Evolutionary conservation across 2,113 vertebrate genomes (phyloP), one percentile per base, ranked within the genome.

Genomic region (Prinia subflava): DNA sequence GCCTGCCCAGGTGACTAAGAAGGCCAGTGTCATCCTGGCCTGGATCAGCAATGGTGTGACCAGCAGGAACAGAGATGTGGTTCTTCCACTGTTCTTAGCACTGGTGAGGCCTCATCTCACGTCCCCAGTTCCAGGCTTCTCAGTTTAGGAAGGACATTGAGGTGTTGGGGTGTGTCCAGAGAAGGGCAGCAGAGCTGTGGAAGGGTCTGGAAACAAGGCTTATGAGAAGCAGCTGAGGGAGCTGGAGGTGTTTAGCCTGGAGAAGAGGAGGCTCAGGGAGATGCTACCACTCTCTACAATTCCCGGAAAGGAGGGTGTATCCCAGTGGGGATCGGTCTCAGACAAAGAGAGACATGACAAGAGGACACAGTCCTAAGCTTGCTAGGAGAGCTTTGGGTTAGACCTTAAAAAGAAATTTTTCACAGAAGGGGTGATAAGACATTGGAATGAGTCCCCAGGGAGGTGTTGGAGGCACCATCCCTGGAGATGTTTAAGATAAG

Each of bases 321-420:
- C 22, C 22, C 1, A 1, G 13, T 59, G 14, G 23, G 18, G 7
- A 33, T 49, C 0, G 0, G 13, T 18, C 14, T 50, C 44, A 59
- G 30, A n/a, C 4, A 49, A 7, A 13, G 19, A n/a, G 13, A 0
- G 0, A 20, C 15, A 35, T 13, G 31, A 42, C 30, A 67, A 35
- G 35, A 21, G 10, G 24, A 30, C 24, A n/a, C 1, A 13, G 13
- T 35, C 2, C 0, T 17, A 31, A 35, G 7, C 13, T 50, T 11
- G 25, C 7, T 28, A 25, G 62, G 35, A 42, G 13, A 67, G 35
- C 6, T 41, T 42, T 6, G 1, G 7, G 4, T 30, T 42, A 35
- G 52, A 67, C 25, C 2, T 67, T 67, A 17, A 13, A n/a, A 64
- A 67, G 2, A 42, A 67, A 24, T 25, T 42, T 5, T 42, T 59